A percentile compares a stretch with the other conserved stretches of the same genome.
phyloP scores from a whole-genome alignment of 2,113 vertebrate species.

The Poecile atricapillus region DNA sequence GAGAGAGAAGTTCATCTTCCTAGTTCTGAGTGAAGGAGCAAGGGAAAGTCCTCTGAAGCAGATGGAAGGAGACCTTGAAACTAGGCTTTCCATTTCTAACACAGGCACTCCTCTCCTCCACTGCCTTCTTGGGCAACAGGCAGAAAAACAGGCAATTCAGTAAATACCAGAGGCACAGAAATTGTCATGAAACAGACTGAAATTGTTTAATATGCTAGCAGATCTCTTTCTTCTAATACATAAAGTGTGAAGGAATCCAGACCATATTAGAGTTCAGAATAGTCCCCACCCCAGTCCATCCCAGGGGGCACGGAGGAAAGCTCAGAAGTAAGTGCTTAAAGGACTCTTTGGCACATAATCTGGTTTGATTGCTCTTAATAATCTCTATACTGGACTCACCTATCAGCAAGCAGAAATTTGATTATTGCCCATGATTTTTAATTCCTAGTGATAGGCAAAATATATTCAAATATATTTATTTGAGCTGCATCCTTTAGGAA shows the following conservation, averaged over 20 bases:
- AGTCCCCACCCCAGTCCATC: rapidly evolving
- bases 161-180: background rate
- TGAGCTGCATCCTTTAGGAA: background rate
- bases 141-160: background rate
- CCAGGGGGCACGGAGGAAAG: background rate
- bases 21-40: background rate
- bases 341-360: background rate
- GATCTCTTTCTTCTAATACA: background rate
- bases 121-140: background rate
- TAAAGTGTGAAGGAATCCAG: background rate
- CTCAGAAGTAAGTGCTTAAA: background rate
- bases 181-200: background rate
- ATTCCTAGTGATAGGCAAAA: background rate
- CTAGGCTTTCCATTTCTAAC: background rate
- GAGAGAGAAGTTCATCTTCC: background rate
- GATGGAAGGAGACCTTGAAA: background rate
- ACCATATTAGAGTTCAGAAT: background rate
- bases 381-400: background rate
- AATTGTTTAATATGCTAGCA: background rate
- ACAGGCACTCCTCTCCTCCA: background rate
- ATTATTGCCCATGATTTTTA: background rate
- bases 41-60: background rate
- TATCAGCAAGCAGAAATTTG: background rate
- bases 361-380: background rate
- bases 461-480: background rate